Base-by-base conservation (phyloP, 64 coral and sea anemone genomes). In the Actinia tenebrosa region DNA sequence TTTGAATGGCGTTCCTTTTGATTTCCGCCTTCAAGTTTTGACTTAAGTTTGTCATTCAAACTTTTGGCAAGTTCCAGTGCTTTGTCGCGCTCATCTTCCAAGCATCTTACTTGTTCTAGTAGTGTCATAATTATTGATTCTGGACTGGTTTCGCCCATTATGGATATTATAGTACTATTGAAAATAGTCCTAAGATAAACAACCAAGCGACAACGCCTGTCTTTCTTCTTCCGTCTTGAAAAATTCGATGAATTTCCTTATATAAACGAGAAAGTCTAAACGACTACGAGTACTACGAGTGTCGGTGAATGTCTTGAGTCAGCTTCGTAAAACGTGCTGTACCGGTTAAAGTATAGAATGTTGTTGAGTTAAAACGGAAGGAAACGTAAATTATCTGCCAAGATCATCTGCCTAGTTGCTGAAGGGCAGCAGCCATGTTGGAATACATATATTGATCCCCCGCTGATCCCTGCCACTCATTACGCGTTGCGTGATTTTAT, bases 71-170 rank as follows among this genome's bases (percentile, higher is more conserved):
- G 81, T 82, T 93, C 72, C 44, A 96, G 93, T 16, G 94, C 94
- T 9, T 77, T 88, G 45, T 96, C 94, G 77, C 94, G 89, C 64
- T 96, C 94, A 18, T 90, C 85, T 26, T 96, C 94, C 7, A 96
- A 83, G 18, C 87, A 64, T 54, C 94, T 89, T 13, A 96, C 91
- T 80, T 96, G 94, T 62, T 93, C 94, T 71, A 96, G 58, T 53
- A 96, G 92, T 47, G 91, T 90, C 85, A 96, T 96, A 62, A 96
- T 77, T 16, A 96, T 77, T 30, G 94, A 93, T 68, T 96, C 94
- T 26, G 46, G 72, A 68, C 94, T 96, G 58, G 62, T 83, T 77
- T 95, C 79, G n/a, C 83, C 58, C 94, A 96, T 96, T 75, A 44
- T 71, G 9, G 55, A 17, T 30, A 45, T 71, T 87, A 54, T 20